Evolutionary conservation across 2,113 vertebrate species (phyloP), one percentile per base, ranked within the genome.

Genomic region (Chrysochloris asiatica): DNA sequence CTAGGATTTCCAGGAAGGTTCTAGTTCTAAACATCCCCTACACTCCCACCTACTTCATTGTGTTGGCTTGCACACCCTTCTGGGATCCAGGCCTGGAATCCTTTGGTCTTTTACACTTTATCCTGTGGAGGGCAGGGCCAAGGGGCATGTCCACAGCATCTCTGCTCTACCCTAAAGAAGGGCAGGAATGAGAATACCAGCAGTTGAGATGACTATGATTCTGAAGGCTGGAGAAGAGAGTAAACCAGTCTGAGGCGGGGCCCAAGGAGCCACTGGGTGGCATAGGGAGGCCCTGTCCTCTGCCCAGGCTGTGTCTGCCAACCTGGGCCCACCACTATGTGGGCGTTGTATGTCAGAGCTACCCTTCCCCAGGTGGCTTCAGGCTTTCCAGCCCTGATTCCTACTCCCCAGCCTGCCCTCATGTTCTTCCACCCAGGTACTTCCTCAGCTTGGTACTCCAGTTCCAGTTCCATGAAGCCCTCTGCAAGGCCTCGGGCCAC

Each of bases 381-480:
- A 28, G 72, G 33, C 21, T 90, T 45, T 82, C 59, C 36, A 22
- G 7, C 4, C 14, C 72, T 28, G 33, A 21, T 8, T 26, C 14
- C 33, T 9, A 17, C 5, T 54, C 85, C 22, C 3, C 2, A 82
- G 79, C 38, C 30, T 33, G 41, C n/a, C 65, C 33, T 80, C 48
- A 26, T 28, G 5, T 72, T 77, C 92, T 86, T 63, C 85, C 17
- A 12, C 80, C 17, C 97, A 99, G 99, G 97, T 99, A 99, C 96
- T 99, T 99, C 7, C 93, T 99, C 78, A 99, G 99, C 97, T 99
- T 99, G 1, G 86, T 99, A 93, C 98, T 99, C 96, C 99, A 99
- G 98, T 99, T 99, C 96, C 99, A 99, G 97, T 98, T 99, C 97
- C 99, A 99, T 48, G 95, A 99, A 81, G 98, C 98, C 0, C 97